Percentiles rank a stretch among this genome's conserved stretches.
Evolutionary conservation across 2,113 vertebrate genomes (phyloP).

Genomic region (Guaruba guarouba): DNA sequence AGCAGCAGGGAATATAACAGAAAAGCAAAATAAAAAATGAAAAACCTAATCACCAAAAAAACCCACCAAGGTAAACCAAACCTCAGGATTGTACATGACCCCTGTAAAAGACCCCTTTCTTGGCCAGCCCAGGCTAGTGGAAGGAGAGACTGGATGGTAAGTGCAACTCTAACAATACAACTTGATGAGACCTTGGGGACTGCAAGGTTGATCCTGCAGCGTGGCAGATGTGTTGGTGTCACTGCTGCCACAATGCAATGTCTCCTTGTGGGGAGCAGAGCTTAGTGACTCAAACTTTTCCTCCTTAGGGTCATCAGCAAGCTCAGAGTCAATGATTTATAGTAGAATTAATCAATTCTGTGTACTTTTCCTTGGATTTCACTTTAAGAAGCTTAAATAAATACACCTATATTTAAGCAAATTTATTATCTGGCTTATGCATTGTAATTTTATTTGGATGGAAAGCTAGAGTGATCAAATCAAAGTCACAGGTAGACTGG

Average conservation of each 20-base stretch:
- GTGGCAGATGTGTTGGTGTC: fast-evolving
- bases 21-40: background rate
- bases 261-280: fast-evolving
- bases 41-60: background rate
- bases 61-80: background rate
- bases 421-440: background rate
- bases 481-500: background rate
- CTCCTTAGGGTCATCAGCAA: background rate
- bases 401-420: background rate
- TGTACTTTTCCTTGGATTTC: background rate
- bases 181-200: background rate
- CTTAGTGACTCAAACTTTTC: background rate
- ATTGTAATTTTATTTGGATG: background rate
- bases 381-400: background rate
- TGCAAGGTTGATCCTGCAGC: background rate
- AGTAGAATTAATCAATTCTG: background rate
- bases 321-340: background rate
- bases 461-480: background rate
- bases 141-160: background rate
- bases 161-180: background rate
- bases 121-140: background rate
- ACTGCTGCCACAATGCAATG: fast-evolving
- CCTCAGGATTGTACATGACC: fast-evolving
- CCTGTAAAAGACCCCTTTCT: fast-evolving
- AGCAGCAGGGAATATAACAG: background rate